A percentile compares a stretch with the other conserved stretches of the same genome.
Evolutionary conservation across 2,113 vertebrate species (phyloP).

Genomic region (Platycercus adscitus): DNA sequence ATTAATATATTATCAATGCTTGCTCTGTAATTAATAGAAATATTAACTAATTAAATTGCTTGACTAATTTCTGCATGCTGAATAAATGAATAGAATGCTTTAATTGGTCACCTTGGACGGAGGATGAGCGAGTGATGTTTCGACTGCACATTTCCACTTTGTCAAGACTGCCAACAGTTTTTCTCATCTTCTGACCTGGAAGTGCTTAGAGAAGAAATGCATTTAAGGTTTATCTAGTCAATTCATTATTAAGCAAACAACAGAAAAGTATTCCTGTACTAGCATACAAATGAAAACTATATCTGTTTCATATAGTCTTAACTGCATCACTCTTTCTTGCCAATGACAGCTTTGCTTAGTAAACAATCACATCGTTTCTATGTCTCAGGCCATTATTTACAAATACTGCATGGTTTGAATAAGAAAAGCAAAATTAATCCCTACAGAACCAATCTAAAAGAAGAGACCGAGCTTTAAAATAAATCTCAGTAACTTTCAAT

Average conservation of each 20-base stretch:
- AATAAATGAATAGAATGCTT: not conserved
- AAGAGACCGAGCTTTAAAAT: not conserved
- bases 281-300: not conserved
- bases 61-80: not conserved
- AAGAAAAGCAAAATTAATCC: not conserved
- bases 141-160: not conserved
- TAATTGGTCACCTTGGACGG: not conserved
- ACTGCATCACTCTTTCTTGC: not conserved
- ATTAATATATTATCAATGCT: not conserved
- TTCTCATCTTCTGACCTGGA: not conserved
- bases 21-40: not conserved
- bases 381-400: not conserved
- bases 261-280: not conserved
- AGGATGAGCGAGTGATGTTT: accelerated
- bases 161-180: not conserved
- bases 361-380: not conserved
- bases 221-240: not conserved
- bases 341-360: not conserved
- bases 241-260: not conserved
- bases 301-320: not conserved
- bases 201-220: not conserved
- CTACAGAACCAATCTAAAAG: not conserved
- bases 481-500: not conserved
- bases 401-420: not conserved
- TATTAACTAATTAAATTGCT: not conserved